Conservation (phyloP, 2,797 vertebrate genomes). For the Diplodus sargus region DNA sequence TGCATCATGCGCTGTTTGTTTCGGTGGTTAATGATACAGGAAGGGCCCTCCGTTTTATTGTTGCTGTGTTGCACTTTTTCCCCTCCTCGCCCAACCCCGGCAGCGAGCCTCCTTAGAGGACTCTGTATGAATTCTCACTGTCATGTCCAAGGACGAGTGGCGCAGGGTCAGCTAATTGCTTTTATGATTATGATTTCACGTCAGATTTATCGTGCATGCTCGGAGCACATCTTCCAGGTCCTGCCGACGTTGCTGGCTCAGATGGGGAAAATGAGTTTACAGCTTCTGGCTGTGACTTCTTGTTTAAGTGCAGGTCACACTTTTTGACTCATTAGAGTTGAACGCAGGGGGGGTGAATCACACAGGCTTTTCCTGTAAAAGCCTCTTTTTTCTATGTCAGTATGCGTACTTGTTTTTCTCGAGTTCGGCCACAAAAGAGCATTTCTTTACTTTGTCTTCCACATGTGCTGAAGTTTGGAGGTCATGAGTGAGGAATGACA, state of each 20-base stretch:
- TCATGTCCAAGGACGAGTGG: conserved; percentile 88
- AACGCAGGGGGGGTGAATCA: conserved; percentile 75
- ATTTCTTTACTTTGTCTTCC: conserved; percentile 65
- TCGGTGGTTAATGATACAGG: conserved; percentile 86
- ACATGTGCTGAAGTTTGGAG: conserved; percentile 76
- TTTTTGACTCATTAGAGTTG: conserved; percentile 86
- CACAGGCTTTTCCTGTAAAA: conserved; percentile 80
- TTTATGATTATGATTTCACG: conserved; percentile 91
- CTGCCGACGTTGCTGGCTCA: conserved; percentile 82
- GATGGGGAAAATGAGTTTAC: conserved; percentile 84
- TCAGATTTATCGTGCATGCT: conserved; percentile 90
- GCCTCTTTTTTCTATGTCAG: conserved; percentile 66
- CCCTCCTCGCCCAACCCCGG: conserved; percentile 66
- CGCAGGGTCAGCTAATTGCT: conserved; percentile 91
- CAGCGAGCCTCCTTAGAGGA: conserved; percentile 83
- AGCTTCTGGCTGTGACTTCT: conserved; percentile 83
- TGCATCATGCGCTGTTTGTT: conserved; percentile 79
- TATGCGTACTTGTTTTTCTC: conserved; percentile 67
- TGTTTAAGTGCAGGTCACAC: conserved; percentile 84
- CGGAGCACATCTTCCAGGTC: conserved; percentile 84
- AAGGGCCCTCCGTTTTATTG: conserved; percentile 86
- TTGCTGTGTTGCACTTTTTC: conserved; percentile 87
- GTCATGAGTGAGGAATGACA: conserved; percentile 75
- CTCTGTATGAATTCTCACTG: conserved; percentile 88
- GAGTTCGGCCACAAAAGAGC: conserved; percentile 65